These are phyloP conservation scores for Megalurothrips usitatus DNA, from an alignment of 2,888 invertebrate genomes.

Conservation along the genomic window DNA sequence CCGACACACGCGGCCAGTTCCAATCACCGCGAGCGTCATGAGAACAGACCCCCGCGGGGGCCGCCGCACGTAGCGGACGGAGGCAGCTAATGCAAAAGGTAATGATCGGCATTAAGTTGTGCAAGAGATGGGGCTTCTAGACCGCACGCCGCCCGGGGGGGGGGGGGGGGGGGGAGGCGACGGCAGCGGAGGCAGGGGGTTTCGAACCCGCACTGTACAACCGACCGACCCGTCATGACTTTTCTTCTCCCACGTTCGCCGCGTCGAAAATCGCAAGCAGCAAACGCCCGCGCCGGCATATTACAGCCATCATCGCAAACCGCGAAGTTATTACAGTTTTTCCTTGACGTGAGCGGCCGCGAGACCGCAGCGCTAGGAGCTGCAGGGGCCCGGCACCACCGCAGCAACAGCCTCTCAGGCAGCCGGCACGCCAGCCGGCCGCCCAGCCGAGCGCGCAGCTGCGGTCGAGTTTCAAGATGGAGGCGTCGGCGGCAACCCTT, in stretches of 20 bases:
- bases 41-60: no score
- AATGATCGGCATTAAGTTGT: no score
- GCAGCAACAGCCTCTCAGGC: not conserved
- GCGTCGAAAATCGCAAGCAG: not conserved
- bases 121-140: no score
- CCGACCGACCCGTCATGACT: not conserved
- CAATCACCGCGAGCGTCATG: not conserved
- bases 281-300: no score
- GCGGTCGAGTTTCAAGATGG: slow-evolving; percentile 6
- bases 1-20: not conserved
- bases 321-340: not conserved
- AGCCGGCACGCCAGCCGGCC: not conserved
- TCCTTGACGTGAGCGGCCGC: not conserved
- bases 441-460: not conserved
- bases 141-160: no score
- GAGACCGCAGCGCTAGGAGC: not conserved
- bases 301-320: not conserved
- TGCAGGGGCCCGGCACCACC: not conserved
- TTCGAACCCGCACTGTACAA: not conserved
- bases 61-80: no score
- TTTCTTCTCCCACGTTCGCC: not conserved
- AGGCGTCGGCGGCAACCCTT: not conserved
- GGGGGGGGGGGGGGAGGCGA: no score
- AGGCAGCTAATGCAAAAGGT: no score
- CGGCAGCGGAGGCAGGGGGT: no score